Conservation (phyloP, 2,888 invertebrate species). For the Pachydiplax longipennis region DNA sequence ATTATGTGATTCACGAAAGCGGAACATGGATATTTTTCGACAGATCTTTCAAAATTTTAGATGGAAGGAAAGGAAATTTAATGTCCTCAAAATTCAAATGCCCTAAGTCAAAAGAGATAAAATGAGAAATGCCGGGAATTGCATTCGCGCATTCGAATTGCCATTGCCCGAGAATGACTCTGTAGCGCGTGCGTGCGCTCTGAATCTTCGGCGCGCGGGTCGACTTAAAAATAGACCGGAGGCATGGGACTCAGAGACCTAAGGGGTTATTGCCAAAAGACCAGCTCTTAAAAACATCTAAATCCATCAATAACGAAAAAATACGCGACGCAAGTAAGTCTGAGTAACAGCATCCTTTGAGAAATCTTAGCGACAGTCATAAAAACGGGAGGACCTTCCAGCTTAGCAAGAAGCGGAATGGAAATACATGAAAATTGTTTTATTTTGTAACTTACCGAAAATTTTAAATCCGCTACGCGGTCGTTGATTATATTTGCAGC, state of each 20-base stretch:
- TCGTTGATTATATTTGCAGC: conserved; percentile 11
- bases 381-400: not conserved
- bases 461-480: conserved; percentile 14
- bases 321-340: not conserved
- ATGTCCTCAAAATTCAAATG: not conserved
- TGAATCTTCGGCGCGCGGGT: conserved; percentile 6
- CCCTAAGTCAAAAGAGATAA: too few relatives aligned
- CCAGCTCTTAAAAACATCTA: conserved; percentile 1
- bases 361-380: not conserved
- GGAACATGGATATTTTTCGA: not conserved
- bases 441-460: not conserved
- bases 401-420: not conserved
- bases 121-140: too few relatives aligned
- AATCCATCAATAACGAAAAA: not conserved
- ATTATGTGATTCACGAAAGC: too few relatives aligned
- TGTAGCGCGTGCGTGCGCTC: not conserved
- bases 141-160: too few relatives aligned
- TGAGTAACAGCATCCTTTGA: not conserved
- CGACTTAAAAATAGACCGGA: conserved; percentile 28
- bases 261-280: conserved; percentile 18
- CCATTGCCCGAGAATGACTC: not conserved
- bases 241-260: conserved; percentile 15
- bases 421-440: not conserved
- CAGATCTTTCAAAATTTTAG: not conserved
- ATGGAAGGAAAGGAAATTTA: not conserved